Evolutionary conservation across 2,888 invertebrate genomes (phyloP).

Genomic region (Prenolepis imparis): DNA sequence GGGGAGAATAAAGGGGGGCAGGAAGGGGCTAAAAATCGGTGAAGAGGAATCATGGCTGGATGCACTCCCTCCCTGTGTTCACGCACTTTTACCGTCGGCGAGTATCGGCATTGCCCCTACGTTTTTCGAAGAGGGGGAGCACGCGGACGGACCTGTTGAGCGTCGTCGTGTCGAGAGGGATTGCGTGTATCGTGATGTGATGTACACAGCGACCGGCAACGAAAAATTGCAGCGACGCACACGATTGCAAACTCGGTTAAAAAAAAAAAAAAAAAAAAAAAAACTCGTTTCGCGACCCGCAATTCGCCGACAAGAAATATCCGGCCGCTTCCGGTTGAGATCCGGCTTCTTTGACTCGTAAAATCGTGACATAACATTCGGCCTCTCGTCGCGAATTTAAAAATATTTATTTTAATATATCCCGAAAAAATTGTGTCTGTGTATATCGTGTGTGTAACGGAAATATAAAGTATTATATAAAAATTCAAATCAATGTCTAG

Average conservation of each 20-base stretch:
- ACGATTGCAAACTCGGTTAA: slow-evolving; percentile 18
- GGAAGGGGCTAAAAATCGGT: slow-evolving; percentile 85
- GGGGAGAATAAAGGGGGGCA: slow-evolving; percentile 72
- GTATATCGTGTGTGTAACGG: neutral
- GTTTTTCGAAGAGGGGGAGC: slow-evolving; percentile 71
- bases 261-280: slow-evolving; percentile 22
- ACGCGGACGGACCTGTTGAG: slow-evolving; percentile 74
- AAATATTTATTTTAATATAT: neutral
- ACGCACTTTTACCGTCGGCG: slow-evolving; percentile 82
- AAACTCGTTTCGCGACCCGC: slow-evolving; percentile 32
- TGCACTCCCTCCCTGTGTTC: slow-evolving; percentile 84
- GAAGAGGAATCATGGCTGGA: slow-evolving; percentile 84
- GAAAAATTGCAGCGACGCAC: slow-evolving; percentile 40
- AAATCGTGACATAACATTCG: neutral
- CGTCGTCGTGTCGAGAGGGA: slow-evolving; percentile 60
- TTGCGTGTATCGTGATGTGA: slow-evolving; percentile 53
- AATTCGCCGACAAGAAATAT: slow-evolving; percentile 36
- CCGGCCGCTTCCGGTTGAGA: slow-evolving; percentile 11
- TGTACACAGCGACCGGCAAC: slow-evolving; percentile 19
- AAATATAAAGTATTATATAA: neutral
- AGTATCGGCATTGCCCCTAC: slow-evolving; percentile 71
- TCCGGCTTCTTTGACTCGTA: neutral
- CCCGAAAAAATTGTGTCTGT: neutral
- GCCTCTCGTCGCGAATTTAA: neutral
- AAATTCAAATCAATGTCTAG: neutral